These are phyloP conservation scores for Xenopus petersii DNA, from an alignment of 2,797 vertebrate species.

Conservation along the genomic window DNA sequence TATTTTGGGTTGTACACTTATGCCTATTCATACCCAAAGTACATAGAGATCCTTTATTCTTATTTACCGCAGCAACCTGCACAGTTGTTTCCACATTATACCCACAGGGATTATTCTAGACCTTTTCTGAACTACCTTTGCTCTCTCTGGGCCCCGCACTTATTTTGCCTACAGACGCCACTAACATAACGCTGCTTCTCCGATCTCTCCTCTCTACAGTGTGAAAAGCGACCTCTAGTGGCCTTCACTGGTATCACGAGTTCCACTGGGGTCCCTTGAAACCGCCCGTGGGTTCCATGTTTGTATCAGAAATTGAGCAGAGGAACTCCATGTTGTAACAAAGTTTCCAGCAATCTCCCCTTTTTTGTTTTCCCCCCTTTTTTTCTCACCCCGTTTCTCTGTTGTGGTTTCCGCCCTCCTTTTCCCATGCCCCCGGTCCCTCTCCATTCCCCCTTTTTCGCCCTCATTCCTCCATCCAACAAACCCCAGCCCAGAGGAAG, in stretches of 20 bases:
- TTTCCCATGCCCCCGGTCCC: constrained; percentile 61
- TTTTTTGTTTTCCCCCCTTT: constrained; percentile 54
- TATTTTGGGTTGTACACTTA: no score
- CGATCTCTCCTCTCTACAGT: no score
- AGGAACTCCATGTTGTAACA: constrained; percentile 95
- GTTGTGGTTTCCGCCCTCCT: constrained; percentile 50
- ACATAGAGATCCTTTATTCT: no score
- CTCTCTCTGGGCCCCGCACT: no score
- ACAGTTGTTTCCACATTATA: no score
- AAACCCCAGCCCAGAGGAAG: constrained; percentile 43
- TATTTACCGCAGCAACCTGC: no score
- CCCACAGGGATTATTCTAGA: no score
- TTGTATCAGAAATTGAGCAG: constrained; percentile 90
- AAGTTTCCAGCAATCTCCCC: constrained; percentile 76
- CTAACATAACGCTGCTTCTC: no score
- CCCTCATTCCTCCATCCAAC: constrained; percentile 47
- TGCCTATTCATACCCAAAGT: no score
- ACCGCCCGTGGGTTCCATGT: constrained; percentile 86
- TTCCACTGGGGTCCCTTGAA: constrained; percentile 96
- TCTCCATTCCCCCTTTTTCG: constrained; percentile 7
- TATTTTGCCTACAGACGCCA: no score
- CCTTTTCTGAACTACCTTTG: no score
- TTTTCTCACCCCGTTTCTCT: constrained; percentile 52
- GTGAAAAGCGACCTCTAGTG: constrained; percentile 5
- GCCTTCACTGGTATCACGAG: constrained; percentile 64